Conservation (phyloP, 2,888 invertebrate genomes). For the Drosophila stalkeri region DNA sequence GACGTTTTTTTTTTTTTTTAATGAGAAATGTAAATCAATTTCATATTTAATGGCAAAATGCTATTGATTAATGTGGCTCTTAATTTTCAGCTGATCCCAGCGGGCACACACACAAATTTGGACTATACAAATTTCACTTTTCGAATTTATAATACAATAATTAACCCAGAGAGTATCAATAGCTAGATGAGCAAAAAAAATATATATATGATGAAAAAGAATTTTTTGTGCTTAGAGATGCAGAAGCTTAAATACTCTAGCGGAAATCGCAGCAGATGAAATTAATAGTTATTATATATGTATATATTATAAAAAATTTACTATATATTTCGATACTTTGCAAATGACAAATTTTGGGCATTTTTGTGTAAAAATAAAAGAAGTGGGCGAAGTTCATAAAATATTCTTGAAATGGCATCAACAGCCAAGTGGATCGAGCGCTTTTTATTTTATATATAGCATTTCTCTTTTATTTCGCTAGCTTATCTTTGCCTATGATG, state of each 20-base stretch:
- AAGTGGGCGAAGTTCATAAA: not conserved
- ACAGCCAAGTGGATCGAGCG: too few species aligned
- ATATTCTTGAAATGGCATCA: not conserved
- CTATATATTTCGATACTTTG: not conserved
- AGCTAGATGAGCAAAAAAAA: slow-evolving; percentile 1
- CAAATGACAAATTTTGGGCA: not conserved
- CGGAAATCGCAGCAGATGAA: not conserved
- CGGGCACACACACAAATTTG: slow-evolving; percentile 24
- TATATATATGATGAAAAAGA: not conserved
- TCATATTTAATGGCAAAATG: slow-evolving; percentile 50
- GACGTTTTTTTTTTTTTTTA: slow-evolving; percentile 13
- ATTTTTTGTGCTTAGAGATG: not conserved
- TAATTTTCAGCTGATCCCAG: slow-evolving; percentile 43
- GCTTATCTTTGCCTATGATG: not conserved
- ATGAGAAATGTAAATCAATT: slow-evolving; percentile 68
- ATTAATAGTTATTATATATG: not conserved
- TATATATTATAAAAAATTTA: not conserved
- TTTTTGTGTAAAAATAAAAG: not conserved
- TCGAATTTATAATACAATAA: slow-evolving; percentile 63
- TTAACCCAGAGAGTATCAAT: slow-evolving; percentile 58
- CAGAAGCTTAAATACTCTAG: not conserved
- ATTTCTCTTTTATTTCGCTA: not conserved
- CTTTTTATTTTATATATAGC: too few species aligned
- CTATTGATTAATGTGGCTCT: slow-evolving; percentile 60
- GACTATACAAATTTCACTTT: slow-evolving; percentile 70